Evolutionary conservation across 2,113 vertebrate genomes (phyloP), one percentile per base, ranked within the genome.

Genomic region (Ramphastos sulfuratus): DNA sequence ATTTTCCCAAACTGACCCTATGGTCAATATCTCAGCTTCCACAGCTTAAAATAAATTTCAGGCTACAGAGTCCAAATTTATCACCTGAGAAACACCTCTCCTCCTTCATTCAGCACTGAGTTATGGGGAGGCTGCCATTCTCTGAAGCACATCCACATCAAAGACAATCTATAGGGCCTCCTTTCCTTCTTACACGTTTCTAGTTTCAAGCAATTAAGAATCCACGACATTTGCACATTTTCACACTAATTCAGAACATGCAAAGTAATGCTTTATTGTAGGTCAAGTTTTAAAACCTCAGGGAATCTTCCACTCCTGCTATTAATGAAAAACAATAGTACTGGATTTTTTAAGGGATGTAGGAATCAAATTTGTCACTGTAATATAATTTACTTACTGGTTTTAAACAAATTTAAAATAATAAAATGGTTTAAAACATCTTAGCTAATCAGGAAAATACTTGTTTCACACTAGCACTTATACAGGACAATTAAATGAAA

Each of bases 1-100:
- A 0, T 73, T 96, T 94, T 82, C 73, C 93, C 78, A 72, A 88
- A 86, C 85, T 88, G 93, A 92, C 83, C 88, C 64, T 18, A 20
- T 16, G 59, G 80, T 64, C 56, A 91, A 21, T 31, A 91, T 71
- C 83, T 91, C 73, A 46, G 76, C 44, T 85, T 92, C 89, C 60
- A 61, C 33, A 54, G 79, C 54, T 66, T 83, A 59, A 89, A 92
- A 91, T 66, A 91, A 54, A 93, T 81, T 71, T 81, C 50, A 91
- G 74, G 52, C 78, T 46, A 5, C 24, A 71, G 33, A 74, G 33
- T n/a, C 54, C 31, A 80, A 84, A 92, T 96, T 91, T 92, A 95
- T 93, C 82, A 88, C 82, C 66, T 61, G 42, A 73, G 55, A 84
- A 88, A 83, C n/a, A 17, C 16, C 16, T 24, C 21, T 16, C 33